These are phyloP conservation scores for Drosophila insularis DNA, from an alignment of 1,140 invertebrate genomes.

Conservation along the genomic window DNA sequence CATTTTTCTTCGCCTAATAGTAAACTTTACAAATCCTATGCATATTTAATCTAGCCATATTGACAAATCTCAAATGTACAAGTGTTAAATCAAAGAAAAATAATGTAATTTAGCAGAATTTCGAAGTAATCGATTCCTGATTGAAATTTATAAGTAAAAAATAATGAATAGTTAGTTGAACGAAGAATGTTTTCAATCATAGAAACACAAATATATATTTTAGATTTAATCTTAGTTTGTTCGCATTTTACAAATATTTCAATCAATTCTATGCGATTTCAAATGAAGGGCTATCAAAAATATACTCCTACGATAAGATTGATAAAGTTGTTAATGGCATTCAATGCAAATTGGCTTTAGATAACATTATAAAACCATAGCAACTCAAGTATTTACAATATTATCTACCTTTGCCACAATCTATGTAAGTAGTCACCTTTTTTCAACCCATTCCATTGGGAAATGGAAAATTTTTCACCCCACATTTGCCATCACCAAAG, in stretches of 20 bases:
- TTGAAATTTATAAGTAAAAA: too few species aligned
- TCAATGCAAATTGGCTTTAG: slow-evolving; percentile 2
- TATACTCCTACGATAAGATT: neutral
- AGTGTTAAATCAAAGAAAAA: too few species aligned
- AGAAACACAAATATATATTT: too few species aligned
- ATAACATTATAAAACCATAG: slow-evolving; percentile 5
- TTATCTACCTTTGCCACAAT: neutral
- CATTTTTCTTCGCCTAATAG: too few species aligned
- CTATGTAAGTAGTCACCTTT: neutral
- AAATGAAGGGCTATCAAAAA: neutral
- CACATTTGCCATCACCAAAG: slow-evolving; percentile 16
- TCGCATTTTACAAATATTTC: neutral
- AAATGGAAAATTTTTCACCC: neutral
- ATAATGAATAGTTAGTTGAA: too few species aligned
- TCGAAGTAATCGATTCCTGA: too few species aligned
- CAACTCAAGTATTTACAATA: slow-evolving; percentile 7
- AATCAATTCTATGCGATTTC: neutral
- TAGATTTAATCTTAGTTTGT: too few species aligned
- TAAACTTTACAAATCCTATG: too few species aligned
- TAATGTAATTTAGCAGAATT: too few species aligned
- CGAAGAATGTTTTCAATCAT: too few species aligned
- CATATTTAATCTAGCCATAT: too few species aligned
- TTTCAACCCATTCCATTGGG: neutral
- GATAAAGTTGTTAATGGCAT: neutral
- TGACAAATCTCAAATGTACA: too few species aligned